Percentiles rank a stretch among this genome's conserved stretches.
Conservation (phyloP, 2,888 invertebrate species). For the Melanostoma mellinum region DNA sequence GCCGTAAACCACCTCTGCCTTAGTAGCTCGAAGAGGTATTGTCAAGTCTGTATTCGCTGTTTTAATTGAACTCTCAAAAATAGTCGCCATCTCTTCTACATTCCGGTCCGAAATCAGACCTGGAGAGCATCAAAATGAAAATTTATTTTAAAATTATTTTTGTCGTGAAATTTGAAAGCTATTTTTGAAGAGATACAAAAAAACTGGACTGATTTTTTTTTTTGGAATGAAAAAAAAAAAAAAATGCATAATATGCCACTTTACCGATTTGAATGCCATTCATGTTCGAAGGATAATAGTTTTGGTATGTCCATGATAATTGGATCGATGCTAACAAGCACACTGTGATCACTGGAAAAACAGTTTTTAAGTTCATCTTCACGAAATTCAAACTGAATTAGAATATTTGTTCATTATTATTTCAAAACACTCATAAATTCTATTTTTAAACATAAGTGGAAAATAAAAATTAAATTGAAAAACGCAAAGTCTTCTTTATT, state of each 20-base stretch:
- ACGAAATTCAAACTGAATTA: neutral
- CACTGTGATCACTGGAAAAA: neutral
- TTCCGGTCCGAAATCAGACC: constrained; percentile 78
- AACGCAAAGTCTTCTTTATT: constrained; percentile 9
- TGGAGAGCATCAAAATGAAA: constrained; percentile 42
- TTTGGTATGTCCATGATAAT: constrained; percentile 6
- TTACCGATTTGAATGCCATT: constrained; percentile 62
- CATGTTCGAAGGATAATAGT: constrained; percentile 43
- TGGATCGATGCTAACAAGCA: constrained; percentile 15
- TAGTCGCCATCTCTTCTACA: constrained; percentile 75
- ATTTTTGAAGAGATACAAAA: neutral
- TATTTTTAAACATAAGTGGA: constrained; percentile 42
- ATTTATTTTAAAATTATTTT: neutral
- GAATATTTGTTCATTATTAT: constrained; percentile 14
- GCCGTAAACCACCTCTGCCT: constrained; percentile 82
- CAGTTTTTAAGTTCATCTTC: constrained; percentile 34
- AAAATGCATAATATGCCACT: neutral
- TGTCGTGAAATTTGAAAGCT: neutral
- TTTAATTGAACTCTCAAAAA: constrained; percentile 79
- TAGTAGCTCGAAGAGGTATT: constrained; percentile 74
- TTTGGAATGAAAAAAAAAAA: constrained; percentile 1
- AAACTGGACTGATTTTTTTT: neutral
- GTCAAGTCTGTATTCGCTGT: constrained; percentile 78
- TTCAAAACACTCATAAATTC: constrained; percentile 12
- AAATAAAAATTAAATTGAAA: constrained; percentile 17